phyloP scores from a whole-genome alignment of 2,888 invertebrate genomes.

The Drosophila demipolita region DNA sequence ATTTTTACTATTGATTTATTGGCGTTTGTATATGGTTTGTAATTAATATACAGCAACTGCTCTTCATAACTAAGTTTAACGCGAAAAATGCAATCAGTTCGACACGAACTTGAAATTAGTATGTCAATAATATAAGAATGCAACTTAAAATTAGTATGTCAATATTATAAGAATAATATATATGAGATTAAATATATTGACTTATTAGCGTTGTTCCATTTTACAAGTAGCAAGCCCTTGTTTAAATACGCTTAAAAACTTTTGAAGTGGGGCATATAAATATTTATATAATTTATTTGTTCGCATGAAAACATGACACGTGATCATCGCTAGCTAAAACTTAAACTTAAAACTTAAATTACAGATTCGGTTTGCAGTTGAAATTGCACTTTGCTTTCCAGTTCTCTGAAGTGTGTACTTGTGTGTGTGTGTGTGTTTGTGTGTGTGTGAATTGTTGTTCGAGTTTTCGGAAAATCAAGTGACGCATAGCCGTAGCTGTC shows the following conservation, averaged over 20 bases:
- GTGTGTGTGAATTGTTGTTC: constrained; percentile 19
- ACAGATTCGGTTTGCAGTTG: constrained; percentile 33
- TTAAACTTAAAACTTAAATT: not conserved
- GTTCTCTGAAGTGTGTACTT: not conserved
- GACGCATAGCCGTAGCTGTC: constrained; percentile 46
- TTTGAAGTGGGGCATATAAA: no score
- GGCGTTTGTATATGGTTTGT: constrained; percentile 3
- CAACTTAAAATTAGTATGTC: not conserved
- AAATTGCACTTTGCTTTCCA: constrained; percentile 22
- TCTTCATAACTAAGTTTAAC: not conserved
- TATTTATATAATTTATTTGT: not conserved
- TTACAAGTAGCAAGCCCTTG: not conserved
- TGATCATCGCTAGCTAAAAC: constrained; percentile 1
- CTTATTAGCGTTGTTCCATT: not conserved
- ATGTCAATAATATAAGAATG: not conserved
- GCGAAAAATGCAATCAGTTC: not conserved
- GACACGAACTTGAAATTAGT: not conserved
- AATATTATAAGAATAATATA: no score
- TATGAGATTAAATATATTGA: not conserved
- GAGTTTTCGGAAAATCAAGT: constrained; percentile 39
- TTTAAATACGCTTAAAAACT: not conserved
- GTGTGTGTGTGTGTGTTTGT: not conserved
- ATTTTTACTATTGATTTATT: not conserved
- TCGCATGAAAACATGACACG: not conserved
- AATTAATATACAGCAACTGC: constrained; percentile 47